Percentiles rank a stretch among this genome's conserved stretches.
These are phyloP conservation scores for Regulus satrapa DNA, from an alignment of 2,113 vertebrate species.

Conservation along the genomic window DNA sequence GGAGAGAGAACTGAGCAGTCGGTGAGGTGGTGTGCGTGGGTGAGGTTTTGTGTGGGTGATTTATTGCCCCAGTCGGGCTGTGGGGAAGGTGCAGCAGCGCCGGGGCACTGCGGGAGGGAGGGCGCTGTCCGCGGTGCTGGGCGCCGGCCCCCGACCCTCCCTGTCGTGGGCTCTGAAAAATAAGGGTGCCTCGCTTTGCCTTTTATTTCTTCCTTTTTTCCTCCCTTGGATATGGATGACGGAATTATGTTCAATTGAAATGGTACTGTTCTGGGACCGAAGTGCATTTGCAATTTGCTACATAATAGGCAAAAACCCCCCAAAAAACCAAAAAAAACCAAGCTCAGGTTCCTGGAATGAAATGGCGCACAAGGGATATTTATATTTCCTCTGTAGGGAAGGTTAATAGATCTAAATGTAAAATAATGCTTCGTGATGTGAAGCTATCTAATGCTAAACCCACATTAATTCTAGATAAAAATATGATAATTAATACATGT, in stretches of 20 bases:
- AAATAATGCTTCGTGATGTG: not conserved
- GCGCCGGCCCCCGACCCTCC: accelerated
- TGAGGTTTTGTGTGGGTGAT: accelerated
- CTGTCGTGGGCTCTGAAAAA: accelerated
- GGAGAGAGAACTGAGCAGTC: not conserved
- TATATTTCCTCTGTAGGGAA: not conserved
- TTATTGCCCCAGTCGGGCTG: no score
- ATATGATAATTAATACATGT: not conserved
- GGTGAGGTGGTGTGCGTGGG: not conserved
- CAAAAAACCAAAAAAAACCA: not conserved
- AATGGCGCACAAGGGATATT: not conserved
- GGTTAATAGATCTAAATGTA: not conserved
- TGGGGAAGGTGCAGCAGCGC: not conserved
- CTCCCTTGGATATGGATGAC: not conserved
- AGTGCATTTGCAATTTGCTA: not conserved
- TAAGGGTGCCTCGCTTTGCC: not conserved
- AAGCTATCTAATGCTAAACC: not conserved
- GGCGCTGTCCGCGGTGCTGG: slow-evolving; percentile 4
- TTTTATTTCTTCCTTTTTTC: not conserved
- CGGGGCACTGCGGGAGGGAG: not conserved
- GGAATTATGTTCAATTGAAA: not conserved
- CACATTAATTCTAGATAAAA: not conserved
- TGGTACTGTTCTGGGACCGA: not conserved
- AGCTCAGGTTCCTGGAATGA: not conserved
- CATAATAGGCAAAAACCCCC: not conserved